Evolutionary conservation across 2,113 vertebrate genomes (phyloP), one percentile per base, ranked within the genome.

Genomic region (Chauna torquata): DNA sequence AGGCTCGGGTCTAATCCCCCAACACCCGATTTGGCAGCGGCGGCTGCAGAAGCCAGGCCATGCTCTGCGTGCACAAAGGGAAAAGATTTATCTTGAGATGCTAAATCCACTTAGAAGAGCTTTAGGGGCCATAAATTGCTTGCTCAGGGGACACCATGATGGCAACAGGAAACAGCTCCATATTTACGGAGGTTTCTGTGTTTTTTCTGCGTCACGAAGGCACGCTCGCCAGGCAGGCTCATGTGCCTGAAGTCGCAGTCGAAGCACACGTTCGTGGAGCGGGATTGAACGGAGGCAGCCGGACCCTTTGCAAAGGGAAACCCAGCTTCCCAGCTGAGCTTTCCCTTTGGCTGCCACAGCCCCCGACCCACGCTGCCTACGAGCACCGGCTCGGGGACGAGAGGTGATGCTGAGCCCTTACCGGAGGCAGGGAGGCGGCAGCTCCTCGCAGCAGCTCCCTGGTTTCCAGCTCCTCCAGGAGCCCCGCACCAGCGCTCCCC

Each of bases 81-180:
- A 30, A 47, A 88, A 95, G 94, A 88, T 94, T 96, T 92, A 91
- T 95, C 94, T 72, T 1, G 96, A 95, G 94, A 91, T 77, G 90
- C 90, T 75, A 90, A 95, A 96, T 93, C 96, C 96, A 95, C 96
- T 95, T 91, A 91, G 92, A 90, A 90, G 74, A 91, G 94, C 96
- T 93, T 94, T 93, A 94, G 92, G 87, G 90, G 92, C 94, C 90
- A 62, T 91, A 83, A 94, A 96, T 92, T 91, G 96, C 91, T 91
- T 28, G 92, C 90, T 86, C 90, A 17, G 83, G 92, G 96, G 92
- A 92, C 87, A 4, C 88, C 0, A 6, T 20, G 28, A 50, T 11
- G 36, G 94, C 78, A 79, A 62, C 94, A 85, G 92, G 94, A 92
- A 94, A 66, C 95, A 7, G 95, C 92, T 79, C 83, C 76, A 0